Base-by-base conservation (phyloP, 35 echinoderm and acorn worm genomes). In the Chiridota heheva region DNA sequence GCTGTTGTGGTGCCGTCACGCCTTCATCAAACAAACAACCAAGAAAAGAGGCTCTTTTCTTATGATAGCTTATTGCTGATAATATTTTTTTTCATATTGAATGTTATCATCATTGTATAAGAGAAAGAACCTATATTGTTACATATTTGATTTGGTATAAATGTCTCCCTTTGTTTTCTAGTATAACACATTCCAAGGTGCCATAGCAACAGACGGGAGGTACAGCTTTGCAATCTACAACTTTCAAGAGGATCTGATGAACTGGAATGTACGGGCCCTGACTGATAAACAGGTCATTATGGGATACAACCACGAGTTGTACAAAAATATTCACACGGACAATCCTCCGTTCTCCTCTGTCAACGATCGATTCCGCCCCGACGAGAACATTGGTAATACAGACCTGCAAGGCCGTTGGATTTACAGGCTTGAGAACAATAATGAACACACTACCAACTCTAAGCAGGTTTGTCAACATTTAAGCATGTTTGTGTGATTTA, bases 201-300 rank as follows among this genome's bases (percentile, higher is more conserved):
- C 66, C 1, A 75, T 98, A 15, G 27, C 86, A 4, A 98, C 88
- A 12, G 88, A 98, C 53, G 69, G 89, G 40, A 35, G 42, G 18
- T 85, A 88, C 78, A 88, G 88, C 62, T 98, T 98, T 64, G 72
- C 75, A 27, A 58, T 98, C 17, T 98, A 91, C 71, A 98, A 91
- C 72, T 98, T 88, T 36, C 58, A 70, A 4, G 81, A 88, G 38
- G 73, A 64, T 42, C 47, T 59, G 8, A 96, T 96, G 93, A 58
- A 71, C 0, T 96, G 93, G 93, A 82, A 96, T 44, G 65, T 65
- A 13, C 38, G 35, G 2, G 53, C 79, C 44, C 83, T 90, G 8
- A 67, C 70, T 27, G 82, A 73, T 44, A 82, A 81, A 36, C 67
- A 87, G 27, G 61, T 96, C 53, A 83, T 96, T 63, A 98, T 98